Percentiles rank a stretch among this genome's conserved stretches.
Evolutionary conservation across 2,113 vertebrate species (phyloP).

Genomic region (Bungarus multicinctus): DNA sequence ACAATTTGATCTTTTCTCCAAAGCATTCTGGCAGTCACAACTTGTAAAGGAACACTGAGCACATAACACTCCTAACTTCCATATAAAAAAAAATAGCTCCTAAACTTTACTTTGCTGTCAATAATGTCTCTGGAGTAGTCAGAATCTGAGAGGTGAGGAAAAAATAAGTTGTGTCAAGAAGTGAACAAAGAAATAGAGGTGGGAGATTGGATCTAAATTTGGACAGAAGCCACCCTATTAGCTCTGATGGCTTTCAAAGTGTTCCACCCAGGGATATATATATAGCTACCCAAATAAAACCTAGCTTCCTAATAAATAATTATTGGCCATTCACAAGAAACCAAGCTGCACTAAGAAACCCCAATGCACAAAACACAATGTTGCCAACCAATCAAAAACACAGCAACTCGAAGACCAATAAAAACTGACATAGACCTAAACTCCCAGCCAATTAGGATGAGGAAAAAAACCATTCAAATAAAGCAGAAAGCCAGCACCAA

Average conservation of each 20-base stretch:
- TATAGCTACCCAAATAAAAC: too few species aligned
- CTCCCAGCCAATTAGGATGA: too few species aligned
- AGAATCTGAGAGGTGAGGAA: constrained; percentile 42
- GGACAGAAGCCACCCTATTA: background rate
- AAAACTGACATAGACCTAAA: too few species aligned
- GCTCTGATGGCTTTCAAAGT: background rate
- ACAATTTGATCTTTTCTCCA: background rate
- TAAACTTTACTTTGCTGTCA: constrained; percentile 10
- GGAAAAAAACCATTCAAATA: too few species aligned
- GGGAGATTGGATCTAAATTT: background rate
- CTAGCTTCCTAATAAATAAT: too few species aligned
- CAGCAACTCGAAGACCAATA: too few species aligned
- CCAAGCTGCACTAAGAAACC: too few species aligned
- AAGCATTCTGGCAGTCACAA: constrained; percentile 4
- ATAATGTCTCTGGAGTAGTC: constrained; percentile 45
- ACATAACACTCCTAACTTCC: constrained; percentile 12
- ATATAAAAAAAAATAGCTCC: background rate
- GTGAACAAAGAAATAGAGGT: background rate
- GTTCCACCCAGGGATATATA: background rate
- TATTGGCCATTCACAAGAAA: too few species aligned
- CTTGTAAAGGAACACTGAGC: constrained; percentile 54
- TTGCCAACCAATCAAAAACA: too few species aligned
- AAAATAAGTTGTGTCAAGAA: background rate
- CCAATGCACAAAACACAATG: too few species aligned
- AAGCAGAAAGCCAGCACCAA: too few species aligned